Base-by-base conservation (phyloP, 1,140 invertebrate genomes). In the Camponotus vicinus region DNA sequence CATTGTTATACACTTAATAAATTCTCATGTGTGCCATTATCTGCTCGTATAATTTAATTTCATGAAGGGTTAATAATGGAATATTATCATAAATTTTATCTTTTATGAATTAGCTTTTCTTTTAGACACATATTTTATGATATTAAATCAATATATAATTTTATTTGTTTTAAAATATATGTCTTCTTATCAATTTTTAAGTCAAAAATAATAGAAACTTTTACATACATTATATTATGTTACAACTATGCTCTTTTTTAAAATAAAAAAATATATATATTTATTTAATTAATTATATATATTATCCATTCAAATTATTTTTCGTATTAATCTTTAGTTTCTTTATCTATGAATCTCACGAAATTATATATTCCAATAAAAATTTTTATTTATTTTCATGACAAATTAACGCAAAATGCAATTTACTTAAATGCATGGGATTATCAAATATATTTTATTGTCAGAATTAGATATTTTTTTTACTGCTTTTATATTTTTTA, bases 71-170 rank as follows among this genome's bases (percentile, higher is more conserved):
- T 9, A 40, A 55, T 67, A 69, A 55, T 6, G 32, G 32, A 69
- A 79, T 42, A 69, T 27, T 1, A 37, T 66, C 27, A 15, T 66
- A 34, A 67, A 79, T 67, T 66, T 64, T 63, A 42, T 77, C 21
- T 45, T 45, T n/a, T 64, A 11, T 27, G 6, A 15, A 27, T 67
- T 52, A 66, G 5, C 1, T 18, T 2, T 3, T 52, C 57, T 32
- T 15, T 27, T 27, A 34, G 1, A 15, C 40, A 18, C 18, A 52
- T 49, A 52, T 49, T 27, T 15, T 21, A 34, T 7, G 1, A 40
- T 40, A 40, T 59, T 59, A 75, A 75, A 21, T 75, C 27, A n/a
- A 13, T 15, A 37, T 8, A 2, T 21, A 34, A 67, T 27, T 79
- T 67, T 52, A 27, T 37, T 34, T 34, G 21, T 64, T 8, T 49